These are phyloP conservation scores for Pteromalus puparum DNA, from an alignment of 1,140 invertebrate species.

Conservation along the genomic window DNA sequence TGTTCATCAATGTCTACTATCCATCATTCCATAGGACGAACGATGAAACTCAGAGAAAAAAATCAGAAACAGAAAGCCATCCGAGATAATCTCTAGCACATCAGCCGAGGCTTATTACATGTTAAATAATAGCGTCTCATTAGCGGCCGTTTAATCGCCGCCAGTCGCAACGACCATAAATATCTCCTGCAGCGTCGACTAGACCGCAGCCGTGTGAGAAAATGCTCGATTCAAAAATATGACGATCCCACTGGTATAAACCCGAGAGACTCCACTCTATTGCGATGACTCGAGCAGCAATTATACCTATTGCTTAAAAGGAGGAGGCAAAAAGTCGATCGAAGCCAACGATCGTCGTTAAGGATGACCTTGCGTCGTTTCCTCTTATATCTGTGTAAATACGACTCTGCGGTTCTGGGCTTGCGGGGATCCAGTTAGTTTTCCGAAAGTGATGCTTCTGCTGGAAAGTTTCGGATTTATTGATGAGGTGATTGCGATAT, in stretches of 20 bases:
- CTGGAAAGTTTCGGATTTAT: background rate
- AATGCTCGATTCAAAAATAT: conserved; percentile 32
- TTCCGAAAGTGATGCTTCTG: background rate
- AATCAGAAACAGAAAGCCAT: background rate
- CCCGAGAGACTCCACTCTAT: background rate
- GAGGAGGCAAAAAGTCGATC: conserved; percentile 32
- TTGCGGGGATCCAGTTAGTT: too few relatives aligned
- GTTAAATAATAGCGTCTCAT: conserved; percentile 33
- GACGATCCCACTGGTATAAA: background rate
- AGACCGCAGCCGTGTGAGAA: conserved; percentile 1
- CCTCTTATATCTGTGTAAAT: background rate
- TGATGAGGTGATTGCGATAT: too few relatives aligned
- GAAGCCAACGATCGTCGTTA: conserved; percentile 28
- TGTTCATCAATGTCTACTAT: conserved; percentile 27
- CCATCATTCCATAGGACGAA: background rate
- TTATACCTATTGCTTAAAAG: background rate
- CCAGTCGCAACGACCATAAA: conserved; percentile 6
- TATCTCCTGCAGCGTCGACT: background rate
- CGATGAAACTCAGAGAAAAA: background rate
- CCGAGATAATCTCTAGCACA: background rate
- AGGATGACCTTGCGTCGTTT: conserved; percentile 7
- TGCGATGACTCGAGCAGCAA: background rate
- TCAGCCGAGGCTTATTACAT: background rate
- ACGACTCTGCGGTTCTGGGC: background rate
- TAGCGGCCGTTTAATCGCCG: background rate